These are phyloP conservation scores for Cottus gobio DNA, from an alignment of 2,113 vertebrate genomes.

Conservation along the genomic window DNA sequence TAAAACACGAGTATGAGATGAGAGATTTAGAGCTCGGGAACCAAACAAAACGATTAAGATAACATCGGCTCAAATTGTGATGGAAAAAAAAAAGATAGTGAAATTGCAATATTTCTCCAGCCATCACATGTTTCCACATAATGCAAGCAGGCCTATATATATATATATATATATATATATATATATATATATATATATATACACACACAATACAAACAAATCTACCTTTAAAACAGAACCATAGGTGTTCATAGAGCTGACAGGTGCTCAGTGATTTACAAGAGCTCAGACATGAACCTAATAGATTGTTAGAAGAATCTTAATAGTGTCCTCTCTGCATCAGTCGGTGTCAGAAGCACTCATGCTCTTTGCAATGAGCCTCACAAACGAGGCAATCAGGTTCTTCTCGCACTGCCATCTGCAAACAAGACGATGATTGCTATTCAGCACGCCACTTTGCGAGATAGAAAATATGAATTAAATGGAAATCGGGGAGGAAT, in stretches of 20 bases:
- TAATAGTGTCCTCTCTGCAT: background rate
- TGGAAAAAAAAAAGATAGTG: background rate
- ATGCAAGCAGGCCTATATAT: background rate
- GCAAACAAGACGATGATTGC: constrained; percentile 22
- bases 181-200: too few relatives aligned
- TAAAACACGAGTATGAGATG: constrained; percentile 8
- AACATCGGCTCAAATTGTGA: constrained; percentile 13
- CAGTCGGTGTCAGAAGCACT: constrained; percentile 11
- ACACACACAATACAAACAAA: background rate
- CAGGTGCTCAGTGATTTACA: constrained; percentile 1
- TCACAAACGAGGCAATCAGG: background rate
- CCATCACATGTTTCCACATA: background rate
- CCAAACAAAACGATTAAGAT: constrained; percentile 22
- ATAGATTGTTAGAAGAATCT: constrained; percentile 15
- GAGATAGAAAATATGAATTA: constrained; percentile 15
- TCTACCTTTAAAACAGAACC: background rate
- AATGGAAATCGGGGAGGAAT: constrained; percentile 2
- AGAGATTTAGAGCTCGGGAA: constrained; percentile 22
- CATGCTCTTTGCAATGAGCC: constrained; percentile 8
- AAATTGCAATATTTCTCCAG: constrained; percentile 10
- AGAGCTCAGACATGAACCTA: constrained; percentile 12
- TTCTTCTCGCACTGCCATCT: background rate
- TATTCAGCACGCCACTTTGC: constrained; percentile 26
- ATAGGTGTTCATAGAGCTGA: constrained; percentile 18
- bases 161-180: too few relatives aligned